phyloP scores from a whole-genome alignment of 2,888 invertebrate genomes.

The Iselma pallidipennis region DNA sequence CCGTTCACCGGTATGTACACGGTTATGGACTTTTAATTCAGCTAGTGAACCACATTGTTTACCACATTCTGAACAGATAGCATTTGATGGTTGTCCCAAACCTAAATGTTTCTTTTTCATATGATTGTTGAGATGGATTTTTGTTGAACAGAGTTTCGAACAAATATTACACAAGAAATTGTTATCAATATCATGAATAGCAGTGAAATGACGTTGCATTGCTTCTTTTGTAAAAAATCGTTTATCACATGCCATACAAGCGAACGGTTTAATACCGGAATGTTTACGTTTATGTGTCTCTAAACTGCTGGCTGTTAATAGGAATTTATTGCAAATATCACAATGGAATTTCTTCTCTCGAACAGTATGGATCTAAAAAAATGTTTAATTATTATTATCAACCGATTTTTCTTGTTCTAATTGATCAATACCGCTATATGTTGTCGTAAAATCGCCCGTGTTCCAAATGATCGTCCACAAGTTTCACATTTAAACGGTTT shows the following conservation, averaged over 20 bases:
- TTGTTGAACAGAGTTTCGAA: constrained; percentile 38
- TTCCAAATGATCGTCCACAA: constrained; percentile 33
- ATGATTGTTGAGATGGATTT: constrained; percentile 37
- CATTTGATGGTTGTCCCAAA: constrained; percentile 30
- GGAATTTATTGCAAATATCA: constrained; percentile 34
- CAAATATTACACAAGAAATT: constrained; percentile 37
- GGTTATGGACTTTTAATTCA: constrained; percentile 34
- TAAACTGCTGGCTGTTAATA: constrained; percentile 34
- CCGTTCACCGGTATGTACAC: constrained; percentile 38
- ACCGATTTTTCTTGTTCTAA: background rate
- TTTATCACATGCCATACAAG: constrained; percentile 40
- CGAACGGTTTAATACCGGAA: constrained; percentile 44
- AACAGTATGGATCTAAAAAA: constrained; percentile 34
- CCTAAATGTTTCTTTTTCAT: constrained; percentile 38
- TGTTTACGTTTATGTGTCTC: constrained; percentile 49
- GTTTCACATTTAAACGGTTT: constrained; percentile 34
- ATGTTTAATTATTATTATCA: background rate
- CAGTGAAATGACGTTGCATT: constrained; percentile 37
- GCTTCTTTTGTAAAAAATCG: constrained; percentile 37
- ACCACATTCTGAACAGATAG: constrained; percentile 33
- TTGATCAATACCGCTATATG: constrained; percentile 30
- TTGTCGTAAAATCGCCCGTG: constrained; percentile 36
- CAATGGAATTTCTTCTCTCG: constrained; percentile 37
- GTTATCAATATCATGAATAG: constrained; percentile 36
- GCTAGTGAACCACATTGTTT: constrained; percentile 38